phyloP scores from a whole-genome alignment of 2,113 vertebrate species.

The Misgurnus anguillicaudatus region DNA sequence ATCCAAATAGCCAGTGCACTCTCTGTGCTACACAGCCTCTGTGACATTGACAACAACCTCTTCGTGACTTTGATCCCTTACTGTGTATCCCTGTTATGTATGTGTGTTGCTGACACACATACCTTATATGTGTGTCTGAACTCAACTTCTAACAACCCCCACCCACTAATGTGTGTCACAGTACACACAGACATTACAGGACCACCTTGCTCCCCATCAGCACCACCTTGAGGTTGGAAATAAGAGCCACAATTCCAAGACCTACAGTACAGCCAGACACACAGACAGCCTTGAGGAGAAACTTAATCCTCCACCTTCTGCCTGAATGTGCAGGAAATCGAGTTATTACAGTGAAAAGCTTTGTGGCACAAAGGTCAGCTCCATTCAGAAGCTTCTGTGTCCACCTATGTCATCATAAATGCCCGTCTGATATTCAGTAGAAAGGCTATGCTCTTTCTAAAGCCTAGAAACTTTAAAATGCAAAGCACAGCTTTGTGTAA shows the following conservation, averaged over 20 bases:
- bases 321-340: slow-evolving; percentile 53
- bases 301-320: slow-evolving; percentile 49
- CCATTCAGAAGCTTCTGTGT: slow-evolving; percentile 65
- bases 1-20: slow-evolving; percentile 58
- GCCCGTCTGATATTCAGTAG: slow-evolving; percentile 67
- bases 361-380: slow-evolving; percentile 60
- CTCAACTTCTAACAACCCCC: neutral
- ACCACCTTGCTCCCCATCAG: slow-evolving; percentile 13
- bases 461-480: slow-evolving; percentile 44
- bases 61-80: slow-evolving; percentile 30
- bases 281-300: slow-evolving; percentile 38
- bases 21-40: slow-evolving; percentile 14
- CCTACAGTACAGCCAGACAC: no score
- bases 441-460: slow-evolving; percentile 60
- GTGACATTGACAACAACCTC: slow-evolving; percentile 33
- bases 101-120: slow-evolving; percentile 24
- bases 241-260: slow-evolving; percentile 15
- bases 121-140: neutral
- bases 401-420: slow-evolving; percentile 61
- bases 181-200: slow-evolving; percentile 1
- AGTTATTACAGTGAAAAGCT: slow-evolving; percentile 64
- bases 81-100: slow-evolving; percentile 24
- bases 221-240: slow-evolving; percentile 40
- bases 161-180: neutral
- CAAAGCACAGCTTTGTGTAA: neutral